phyloP scores from a whole-genome alignment of 1,140 invertebrate genomes.

The Dinoponera quadriceps region DNA sequence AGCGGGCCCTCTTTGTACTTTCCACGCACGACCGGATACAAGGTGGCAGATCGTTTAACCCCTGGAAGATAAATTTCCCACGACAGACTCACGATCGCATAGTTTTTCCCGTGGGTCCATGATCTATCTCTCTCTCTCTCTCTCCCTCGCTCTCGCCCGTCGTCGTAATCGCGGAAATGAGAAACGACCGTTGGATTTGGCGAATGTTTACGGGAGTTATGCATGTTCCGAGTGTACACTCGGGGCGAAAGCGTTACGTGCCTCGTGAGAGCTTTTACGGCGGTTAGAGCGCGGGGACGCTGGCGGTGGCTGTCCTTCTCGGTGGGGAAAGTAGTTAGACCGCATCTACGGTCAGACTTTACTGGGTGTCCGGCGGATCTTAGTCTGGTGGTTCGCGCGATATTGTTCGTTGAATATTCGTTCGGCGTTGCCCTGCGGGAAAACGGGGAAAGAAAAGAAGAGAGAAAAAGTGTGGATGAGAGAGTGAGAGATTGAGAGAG shows the following conservation, averaged over 20 bases:
- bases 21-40: background rate
- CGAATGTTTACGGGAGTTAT: conserved; percentile 18
- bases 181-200: conserved; percentile 11
- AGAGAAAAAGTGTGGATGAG: too few species aligned
- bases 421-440: background rate
- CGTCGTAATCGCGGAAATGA: background rate
- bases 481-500: too few species aligned
- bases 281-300: background rate
- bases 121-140: too few species aligned
- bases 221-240: conserved; percentile 9
- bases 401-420: conserved; percentile 8
- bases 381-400: background rate
- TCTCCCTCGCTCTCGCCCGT: too few species aligned
- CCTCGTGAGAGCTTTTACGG: conserved; percentile 46
- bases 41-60: background rate
- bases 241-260: conserved; percentile 30
- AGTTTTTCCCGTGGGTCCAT: background rate
- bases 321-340: background rate
- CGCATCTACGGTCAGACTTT: conserved; percentile 8
- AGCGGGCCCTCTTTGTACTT: too few species aligned
- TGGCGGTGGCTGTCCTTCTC: background rate
- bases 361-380: background rate
- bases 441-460: background rate
- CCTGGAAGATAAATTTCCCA: background rate
- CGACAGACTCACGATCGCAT: background rate